Base-by-base conservation (phyloP, 2,888 invertebrate genomes). In the Xestoiulus laeticollis region DNA sequence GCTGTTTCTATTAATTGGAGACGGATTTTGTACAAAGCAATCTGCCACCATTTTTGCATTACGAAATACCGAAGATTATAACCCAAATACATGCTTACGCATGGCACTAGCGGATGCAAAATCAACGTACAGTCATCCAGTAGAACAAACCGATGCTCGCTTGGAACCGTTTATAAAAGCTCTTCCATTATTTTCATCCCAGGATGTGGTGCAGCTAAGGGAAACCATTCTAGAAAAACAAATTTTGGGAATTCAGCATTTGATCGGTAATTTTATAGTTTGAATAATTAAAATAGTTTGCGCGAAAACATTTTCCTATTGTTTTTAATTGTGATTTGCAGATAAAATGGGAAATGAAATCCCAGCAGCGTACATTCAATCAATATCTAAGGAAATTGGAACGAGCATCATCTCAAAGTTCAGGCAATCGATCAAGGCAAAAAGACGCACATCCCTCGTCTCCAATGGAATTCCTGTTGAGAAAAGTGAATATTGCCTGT, bases 1-100 rank as follows among this genome's bases (percentile, higher is more conserved):
- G 0, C 85, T 43, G n/a, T 85, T 85, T 38, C 22, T 85, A 38
- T 85, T 85, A 26, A 44, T 85, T 38, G 85, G 85, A 19, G 85
- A 85, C 26, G 85, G 85, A 26, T n/a, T 43, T 16, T 22, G 22
- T 85, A 85, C 43, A 43, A 38, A 38, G n/a, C 6, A 33, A 3
- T 38, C 38, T 2, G 43, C 44, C 16, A 43, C 85, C 8, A 19
- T 85, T 38, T 85, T 38, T 43, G 26, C 26, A 8, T 85, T 85
- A 19, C 38, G 85, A 85, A 85, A 85, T 26, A 26, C 85, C 12
- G 43, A 85, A 14, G 85, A 85, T 38, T 85, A 85, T 16, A 30
- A 30, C 30, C 78, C 30, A 3, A 30, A 78, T 30, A 78, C 78
- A 14, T 78, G 78, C 30, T 78, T 78, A 5, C 78, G 16, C 4